A percentile compares a stretch with the other conserved stretches of the same genome.
Conservation (phyloP, 2,113 vertebrate genomes). For the Pteruthius melanotis region DNA sequence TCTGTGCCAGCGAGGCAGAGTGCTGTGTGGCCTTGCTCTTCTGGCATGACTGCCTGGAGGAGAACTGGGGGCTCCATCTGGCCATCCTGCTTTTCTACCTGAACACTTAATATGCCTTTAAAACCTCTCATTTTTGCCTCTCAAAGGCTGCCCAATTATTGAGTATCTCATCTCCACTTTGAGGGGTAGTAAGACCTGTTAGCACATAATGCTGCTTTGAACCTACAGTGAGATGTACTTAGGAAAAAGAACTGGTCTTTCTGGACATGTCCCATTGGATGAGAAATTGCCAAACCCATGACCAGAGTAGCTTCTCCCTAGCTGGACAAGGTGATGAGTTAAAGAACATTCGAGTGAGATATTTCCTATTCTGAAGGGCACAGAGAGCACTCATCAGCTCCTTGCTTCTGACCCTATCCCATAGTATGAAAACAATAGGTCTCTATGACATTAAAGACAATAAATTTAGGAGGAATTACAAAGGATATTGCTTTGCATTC, state of each 20-base stretch:
- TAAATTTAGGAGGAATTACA: neutral
- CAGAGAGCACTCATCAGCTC: neutral
- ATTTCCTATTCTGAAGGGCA: neutral
- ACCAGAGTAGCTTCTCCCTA: neutral
- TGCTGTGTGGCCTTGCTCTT: rapidly evolving
- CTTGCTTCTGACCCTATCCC: neutral
- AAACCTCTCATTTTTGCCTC: neutral
- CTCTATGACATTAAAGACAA: neutral
- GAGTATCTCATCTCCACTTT: neutral
- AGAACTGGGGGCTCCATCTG: neutral
- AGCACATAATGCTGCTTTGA: neutral
- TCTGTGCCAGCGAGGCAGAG: neutral
- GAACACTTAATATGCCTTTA: neutral
- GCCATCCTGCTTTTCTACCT: neutral
- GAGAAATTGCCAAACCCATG: neutral
- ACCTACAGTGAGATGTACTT: neutral
- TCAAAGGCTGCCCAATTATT: neutral
- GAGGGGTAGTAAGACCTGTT: neutral
- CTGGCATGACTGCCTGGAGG: neutral
- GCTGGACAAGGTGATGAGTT: neutral
- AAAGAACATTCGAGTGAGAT: neutral
- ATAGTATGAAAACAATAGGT: neutral
- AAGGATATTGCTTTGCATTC: neutral
- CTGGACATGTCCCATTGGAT: neutral
- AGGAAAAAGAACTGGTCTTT: neutral